These are phyloP conservation scores for Netelia fuscicornis DNA, from an alignment of 2,888 invertebrate genomes.

Conservation along the genomic window DNA sequence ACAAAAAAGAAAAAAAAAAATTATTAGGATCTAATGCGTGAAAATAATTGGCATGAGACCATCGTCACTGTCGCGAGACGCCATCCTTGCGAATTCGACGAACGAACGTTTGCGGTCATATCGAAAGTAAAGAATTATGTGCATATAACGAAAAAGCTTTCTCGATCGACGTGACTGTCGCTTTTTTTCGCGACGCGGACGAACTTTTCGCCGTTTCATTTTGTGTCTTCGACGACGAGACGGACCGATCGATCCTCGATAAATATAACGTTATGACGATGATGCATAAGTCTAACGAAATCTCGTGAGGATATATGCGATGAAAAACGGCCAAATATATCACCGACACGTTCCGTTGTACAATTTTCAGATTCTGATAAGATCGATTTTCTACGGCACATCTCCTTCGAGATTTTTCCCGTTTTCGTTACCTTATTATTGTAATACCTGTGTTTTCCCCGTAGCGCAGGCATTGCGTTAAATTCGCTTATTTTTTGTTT, in stretches of 20 bases:
- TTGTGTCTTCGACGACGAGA: neutral
- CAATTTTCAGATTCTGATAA: slow-evolving; percentile 13
- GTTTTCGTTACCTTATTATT: slow-evolving; percentile 60
- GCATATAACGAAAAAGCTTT: slow-evolving; percentile 27
- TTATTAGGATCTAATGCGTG: slow-evolving; percentile 13
- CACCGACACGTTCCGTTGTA: slow-evolving; percentile 37
- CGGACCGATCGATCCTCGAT: slow-evolving; percentile 15
- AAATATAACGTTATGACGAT: slow-evolving; percentile 30
- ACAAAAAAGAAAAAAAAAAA: neutral
- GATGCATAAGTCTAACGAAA: neutral
- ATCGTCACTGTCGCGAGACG: slow-evolving; percentile 28
- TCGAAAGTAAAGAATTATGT: slow-evolving; percentile 1
- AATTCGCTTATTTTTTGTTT: slow-evolving; percentile 47
- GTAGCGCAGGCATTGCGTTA: slow-evolving; percentile 72
- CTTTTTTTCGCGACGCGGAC: slow-evolving; percentile 39
- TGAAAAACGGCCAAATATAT: neutral
- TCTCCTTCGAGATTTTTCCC: slow-evolving; percentile 44
- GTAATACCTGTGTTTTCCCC: slow-evolving; percentile 70
- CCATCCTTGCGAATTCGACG: slow-evolving; percentile 28
- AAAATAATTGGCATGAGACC: slow-evolving; percentile 19
- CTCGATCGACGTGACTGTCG: slow-evolving; percentile 18
- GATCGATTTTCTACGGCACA: slow-evolving; percentile 42
- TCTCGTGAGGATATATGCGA: neutral
- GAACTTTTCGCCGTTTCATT: neutral
- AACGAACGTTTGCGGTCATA: slow-evolving; percentile 15